Percentiles rank a stretch among this genome's conserved stretches.
phyloP scores from a whole-genome alignment of 1,140 invertebrate species.

The Cataglyphis hispanica region DNA sequence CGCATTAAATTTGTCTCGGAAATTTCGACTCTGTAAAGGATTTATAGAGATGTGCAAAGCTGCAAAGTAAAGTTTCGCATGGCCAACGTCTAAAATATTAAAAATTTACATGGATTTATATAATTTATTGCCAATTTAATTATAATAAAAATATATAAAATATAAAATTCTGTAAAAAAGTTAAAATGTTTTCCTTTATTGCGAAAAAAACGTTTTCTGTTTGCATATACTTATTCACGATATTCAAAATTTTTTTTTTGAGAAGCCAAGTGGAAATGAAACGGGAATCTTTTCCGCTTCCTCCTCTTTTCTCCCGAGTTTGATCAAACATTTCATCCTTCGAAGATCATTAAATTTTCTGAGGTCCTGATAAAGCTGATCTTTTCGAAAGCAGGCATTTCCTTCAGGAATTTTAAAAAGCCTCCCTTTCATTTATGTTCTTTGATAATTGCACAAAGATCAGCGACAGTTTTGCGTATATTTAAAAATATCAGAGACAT shows the following conservation, averaged over 20 bases:
- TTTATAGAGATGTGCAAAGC: no score
- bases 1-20: background rate
- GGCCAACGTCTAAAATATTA: background rate
- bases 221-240: no score
- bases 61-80: background rate
- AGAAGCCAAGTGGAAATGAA: no score
- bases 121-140: no score
- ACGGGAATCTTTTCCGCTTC: no score
- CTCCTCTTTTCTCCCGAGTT: background rate
- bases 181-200: background rate
- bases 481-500: background rate
- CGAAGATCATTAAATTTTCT: slow-evolving; percentile 8
- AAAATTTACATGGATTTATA: background rate
- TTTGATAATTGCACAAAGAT: background rate
- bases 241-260: no score
- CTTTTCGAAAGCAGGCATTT: background rate
- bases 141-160: background rate
- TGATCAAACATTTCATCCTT: background rate
- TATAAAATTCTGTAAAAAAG: background rate
- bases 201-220: no score
- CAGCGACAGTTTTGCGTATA: background rate
- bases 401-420: background rate
- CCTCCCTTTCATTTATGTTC: background rate
- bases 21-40: background rate
- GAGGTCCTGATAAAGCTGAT: background rate